phyloP scores from a whole-genome alignment of 2,797 vertebrate species.

The Syncerus caffer region DNA sequence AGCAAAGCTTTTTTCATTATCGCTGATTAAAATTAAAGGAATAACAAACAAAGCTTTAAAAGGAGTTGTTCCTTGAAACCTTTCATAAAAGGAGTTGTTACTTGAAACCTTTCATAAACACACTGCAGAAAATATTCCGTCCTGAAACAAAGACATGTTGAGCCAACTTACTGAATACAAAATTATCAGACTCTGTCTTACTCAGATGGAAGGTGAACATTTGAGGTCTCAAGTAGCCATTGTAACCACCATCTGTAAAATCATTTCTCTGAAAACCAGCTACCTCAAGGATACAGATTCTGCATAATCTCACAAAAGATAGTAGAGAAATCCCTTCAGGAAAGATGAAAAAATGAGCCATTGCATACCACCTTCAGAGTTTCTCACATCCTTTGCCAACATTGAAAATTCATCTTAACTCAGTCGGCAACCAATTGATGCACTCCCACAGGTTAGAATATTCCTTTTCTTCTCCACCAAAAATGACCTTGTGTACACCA shows the following conservation, averaged over 20 bases:
- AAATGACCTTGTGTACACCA: slow-evolving; percentile 29
- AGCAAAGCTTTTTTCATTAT: slow-evolving; percentile 58
- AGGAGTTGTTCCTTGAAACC: slow-evolving; percentile 38
- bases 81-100: slow-evolving; percentile 23
- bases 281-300: slow-evolving; percentile 31
- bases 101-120: slow-evolving; percentile 35
- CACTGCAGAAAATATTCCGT: background rate
- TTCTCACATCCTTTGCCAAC: background rate
- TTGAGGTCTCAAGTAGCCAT: background rate
- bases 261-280: slow-evolving; percentile 22
- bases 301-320: background rate
- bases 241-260: slow-evolving; percentile 35
- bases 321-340: background rate
- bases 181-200: background rate
- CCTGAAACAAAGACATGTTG: slow-evolving; percentile 50
- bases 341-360: background rate
- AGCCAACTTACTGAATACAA: background rate
- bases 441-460: background rate
- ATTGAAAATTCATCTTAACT: background rate
- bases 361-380: background rate
- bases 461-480: slow-evolving; percentile 35
- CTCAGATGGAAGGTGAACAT: slow-evolving; percentile 33
- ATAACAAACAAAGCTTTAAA: slow-evolving; percentile 47
- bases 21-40: slow-evolving; percentile 56
- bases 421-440: background rate